phyloP scores from a whole-genome alignment of 2,797 vertebrate genomes.

The Pangasius djambal region DNA sequence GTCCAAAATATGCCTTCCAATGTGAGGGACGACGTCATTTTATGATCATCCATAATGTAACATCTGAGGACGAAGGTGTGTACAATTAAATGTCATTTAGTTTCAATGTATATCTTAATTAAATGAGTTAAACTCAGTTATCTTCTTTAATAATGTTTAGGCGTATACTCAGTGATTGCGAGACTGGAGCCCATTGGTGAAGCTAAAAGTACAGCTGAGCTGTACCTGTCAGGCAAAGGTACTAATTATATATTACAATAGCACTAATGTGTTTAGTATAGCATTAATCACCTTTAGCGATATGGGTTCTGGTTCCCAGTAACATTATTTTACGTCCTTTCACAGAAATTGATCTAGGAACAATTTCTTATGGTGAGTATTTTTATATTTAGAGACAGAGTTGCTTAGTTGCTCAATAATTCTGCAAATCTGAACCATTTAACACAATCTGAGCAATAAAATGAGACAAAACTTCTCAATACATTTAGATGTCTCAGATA shows the following conservation, averaged over 20 bases:
- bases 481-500: constrained; percentile 83
- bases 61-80: constrained; percentile 96
- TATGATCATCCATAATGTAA: constrained; percentile 97
- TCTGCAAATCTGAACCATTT: background rate
- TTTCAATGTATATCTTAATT: constrained; percentile 10
- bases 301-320: constrained; percentile 30
- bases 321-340: constrained; percentile 64
- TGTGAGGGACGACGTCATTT: constrained; percentile 95
- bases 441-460: background rate
- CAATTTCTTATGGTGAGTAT: constrained; percentile 87
- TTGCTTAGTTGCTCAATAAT: background rate
- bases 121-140: constrained; percentile 32
- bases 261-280: background rate
- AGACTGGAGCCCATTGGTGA: constrained; percentile 88
- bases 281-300: background rate
- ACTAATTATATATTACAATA: constrained; percentile 48
- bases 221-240: constrained; percentile 93
- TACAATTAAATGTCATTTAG: constrained; percentile 45
- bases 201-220: constrained; percentile 89
- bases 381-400: constrained; percentile 59
- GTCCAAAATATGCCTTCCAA: constrained; percentile 93
- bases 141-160: constrained; percentile 69
- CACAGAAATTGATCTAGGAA: constrained; percentile 87
- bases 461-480: constrained; percentile 50
- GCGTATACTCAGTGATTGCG: constrained; percentile 91